Conservation (phyloP, 2,113 vertebrate genomes). For the Erpornis zantholeuca region DNA sequence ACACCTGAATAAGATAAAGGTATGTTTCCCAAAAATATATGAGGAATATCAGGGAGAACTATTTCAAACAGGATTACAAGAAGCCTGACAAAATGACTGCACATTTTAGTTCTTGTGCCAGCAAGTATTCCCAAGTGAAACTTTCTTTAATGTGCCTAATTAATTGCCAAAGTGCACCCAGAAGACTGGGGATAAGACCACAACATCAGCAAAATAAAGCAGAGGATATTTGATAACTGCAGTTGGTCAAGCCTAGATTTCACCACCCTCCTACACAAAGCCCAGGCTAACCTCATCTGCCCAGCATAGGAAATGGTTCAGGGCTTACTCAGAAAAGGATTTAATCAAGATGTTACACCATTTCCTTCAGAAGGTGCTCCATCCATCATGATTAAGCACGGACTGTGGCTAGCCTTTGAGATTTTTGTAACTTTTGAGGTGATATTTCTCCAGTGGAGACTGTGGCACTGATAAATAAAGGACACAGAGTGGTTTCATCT, state of each 20-base stretch:
- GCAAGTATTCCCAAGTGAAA: neutral
- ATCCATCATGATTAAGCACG: neutral
- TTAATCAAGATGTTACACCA: neutral
- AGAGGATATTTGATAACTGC: neutral
- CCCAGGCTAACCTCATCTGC: neutral
- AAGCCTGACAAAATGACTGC: neutral
- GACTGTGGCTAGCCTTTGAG: neutral
- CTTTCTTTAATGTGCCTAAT: neutral
- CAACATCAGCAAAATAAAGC: neutral
- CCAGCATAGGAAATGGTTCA: neutral
- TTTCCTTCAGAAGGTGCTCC: neutral
- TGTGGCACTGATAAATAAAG: neutral
- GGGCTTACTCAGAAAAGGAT: constrained; percentile 10
- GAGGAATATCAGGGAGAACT: neutral
- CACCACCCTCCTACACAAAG: neutral
- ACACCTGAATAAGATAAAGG: neutral
- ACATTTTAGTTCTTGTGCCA: neutral
- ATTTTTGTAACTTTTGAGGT: neutral
- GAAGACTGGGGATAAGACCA: neutral
- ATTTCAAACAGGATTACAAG: neutral
- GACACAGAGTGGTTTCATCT: neutral
- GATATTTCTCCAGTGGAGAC: neutral
- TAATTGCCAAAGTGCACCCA: neutral
- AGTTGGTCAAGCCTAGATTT: neutral
- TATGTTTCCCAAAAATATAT: neutral